Conservation (phyloP, 2,113 vertebrate genomes). For the Myiozetetes cayanensis region DNA sequence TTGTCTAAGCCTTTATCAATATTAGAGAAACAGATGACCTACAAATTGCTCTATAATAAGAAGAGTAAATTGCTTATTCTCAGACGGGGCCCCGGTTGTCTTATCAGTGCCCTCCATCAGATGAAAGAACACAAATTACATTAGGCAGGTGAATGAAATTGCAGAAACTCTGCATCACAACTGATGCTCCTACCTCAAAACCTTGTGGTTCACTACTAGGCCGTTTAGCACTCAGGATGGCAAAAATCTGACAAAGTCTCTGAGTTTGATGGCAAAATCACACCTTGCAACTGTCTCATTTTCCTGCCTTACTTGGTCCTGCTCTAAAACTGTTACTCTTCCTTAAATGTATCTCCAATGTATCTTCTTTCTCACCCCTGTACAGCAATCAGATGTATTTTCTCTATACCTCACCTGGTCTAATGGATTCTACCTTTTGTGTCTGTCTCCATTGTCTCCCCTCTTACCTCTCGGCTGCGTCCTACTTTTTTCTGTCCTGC, state of each 20-base stretch:
- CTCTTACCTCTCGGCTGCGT: not conserved
- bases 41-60: not conserved
- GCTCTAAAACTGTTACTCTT: not conserved
- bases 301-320: not conserved
- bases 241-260: not conserved
- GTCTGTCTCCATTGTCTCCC: not conserved
- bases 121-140: not conserved
- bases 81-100: not conserved
- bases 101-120: not conserved
- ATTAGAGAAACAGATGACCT: not conserved
- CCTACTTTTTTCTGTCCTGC: not conserved
- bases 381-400: not conserved
- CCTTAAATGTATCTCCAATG: not conserved
- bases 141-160: not conserved
- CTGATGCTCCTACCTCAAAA: not conserved
- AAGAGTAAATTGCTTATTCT: not conserved
- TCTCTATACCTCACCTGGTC: not conserved
- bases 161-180: not conserved
- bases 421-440: not conserved
- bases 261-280: not conserved
- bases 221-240: not conserved
- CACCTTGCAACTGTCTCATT: not conserved
- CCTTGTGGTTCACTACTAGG: not conserved
- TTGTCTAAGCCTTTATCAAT: not conserved
- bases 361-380: not conserved